These are phyloP conservation scores for Molorchus minor DNA, from an alignment of 2,888 invertebrate genomes.

Conservation along the genomic window DNA sequence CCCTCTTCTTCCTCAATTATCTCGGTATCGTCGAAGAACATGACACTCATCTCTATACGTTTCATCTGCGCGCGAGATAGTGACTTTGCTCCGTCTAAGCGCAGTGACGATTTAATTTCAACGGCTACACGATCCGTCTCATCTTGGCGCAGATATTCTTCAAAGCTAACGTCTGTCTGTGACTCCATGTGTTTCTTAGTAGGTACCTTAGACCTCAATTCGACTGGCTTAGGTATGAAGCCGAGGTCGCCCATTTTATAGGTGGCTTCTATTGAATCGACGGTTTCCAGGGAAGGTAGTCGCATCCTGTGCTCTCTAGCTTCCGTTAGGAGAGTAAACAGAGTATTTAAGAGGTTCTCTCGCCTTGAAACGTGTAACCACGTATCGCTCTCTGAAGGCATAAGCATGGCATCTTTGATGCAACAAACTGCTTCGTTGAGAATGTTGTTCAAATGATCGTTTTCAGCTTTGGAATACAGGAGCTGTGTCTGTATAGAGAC, in stretches of 20 bases:
- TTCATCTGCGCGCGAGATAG: slow-evolving; percentile 22
- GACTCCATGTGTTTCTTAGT: slow-evolving; percentile 48
- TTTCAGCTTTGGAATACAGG: slow-evolving; percentile 64
- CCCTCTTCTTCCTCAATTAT: slow-evolving; percentile 36
- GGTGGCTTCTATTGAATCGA: slow-evolving; percentile 56
- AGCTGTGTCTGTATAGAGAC: slow-evolving; percentile 63
- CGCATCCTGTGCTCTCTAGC: slow-evolving; percentile 57
- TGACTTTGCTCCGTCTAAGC: not conserved
- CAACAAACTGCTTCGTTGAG: slow-evolving; percentile 71
- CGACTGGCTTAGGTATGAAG: slow-evolving; percentile 68
- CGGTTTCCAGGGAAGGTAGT: slow-evolving; percentile 63
- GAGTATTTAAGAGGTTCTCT: slow-evolving; percentile 64
- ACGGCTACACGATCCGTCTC: not conserved
- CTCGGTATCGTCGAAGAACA: slow-evolving; percentile 50
- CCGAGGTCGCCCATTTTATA: slow-evolving; percentile 75
- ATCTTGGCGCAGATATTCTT: slow-evolving; percentile 38
- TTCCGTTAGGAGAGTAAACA: slow-evolving; percentile 54
- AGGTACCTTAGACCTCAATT: slow-evolving; percentile 51
- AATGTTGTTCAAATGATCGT: slow-evolving; percentile 66
- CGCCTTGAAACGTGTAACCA: slow-evolving; percentile 65
- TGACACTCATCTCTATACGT: slow-evolving; percentile 34
- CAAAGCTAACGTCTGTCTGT: slow-evolving; percentile 52
- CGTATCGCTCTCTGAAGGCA: slow-evolving; percentile 62
- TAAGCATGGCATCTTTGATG: slow-evolving; percentile 68
- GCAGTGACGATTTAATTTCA: not conserved